Evolutionary conservation across 2,797 vertebrate species (phyloP).

Genomic region (Peromyscus attwateri): DNA sequence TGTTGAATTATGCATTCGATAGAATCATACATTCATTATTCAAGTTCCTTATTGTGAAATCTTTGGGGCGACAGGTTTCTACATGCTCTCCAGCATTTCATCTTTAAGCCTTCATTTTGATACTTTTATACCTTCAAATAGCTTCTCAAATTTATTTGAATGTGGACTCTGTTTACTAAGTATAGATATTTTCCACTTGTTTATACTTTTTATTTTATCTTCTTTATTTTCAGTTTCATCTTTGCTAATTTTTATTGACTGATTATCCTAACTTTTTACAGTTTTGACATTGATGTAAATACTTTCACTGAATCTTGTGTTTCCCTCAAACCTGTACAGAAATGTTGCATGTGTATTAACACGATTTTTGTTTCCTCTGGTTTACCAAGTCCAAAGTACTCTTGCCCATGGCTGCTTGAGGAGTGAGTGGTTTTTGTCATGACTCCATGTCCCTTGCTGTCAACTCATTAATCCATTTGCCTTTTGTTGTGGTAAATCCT

Average conservation of each 20-base stretch:
- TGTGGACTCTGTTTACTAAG: not conserved
- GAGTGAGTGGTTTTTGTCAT: not conserved
- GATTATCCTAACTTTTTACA: not conserved
- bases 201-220: slow-evolving; percentile 39
- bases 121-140: not conserved
- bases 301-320: not conserved
- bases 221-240: not conserved
- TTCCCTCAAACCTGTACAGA: not conserved
- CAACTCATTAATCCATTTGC: not conserved
- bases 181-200: slow-evolving; percentile 4
- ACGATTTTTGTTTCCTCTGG: not conserved
- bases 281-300: not conserved
- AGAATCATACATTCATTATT: not conserved
- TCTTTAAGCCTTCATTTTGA: not conserved
- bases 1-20: not conserved
- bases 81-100: not conserved
- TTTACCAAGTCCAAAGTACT: not conserved
- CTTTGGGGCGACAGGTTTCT: not conserved
- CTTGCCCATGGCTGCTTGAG: not conserved
- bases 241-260: slow-evolving; percentile 35
- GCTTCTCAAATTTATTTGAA: slow-evolving; percentile 9
- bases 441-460: not conserved
- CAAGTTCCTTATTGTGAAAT: not conserved
- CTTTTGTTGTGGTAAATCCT: not conserved
- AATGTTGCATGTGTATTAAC: not conserved